These are phyloP conservation scores for Aphelenchoides besseyi DNA, from an alignment of 1,140 invertebrate species.

Conservation along the genomic window DNA sequence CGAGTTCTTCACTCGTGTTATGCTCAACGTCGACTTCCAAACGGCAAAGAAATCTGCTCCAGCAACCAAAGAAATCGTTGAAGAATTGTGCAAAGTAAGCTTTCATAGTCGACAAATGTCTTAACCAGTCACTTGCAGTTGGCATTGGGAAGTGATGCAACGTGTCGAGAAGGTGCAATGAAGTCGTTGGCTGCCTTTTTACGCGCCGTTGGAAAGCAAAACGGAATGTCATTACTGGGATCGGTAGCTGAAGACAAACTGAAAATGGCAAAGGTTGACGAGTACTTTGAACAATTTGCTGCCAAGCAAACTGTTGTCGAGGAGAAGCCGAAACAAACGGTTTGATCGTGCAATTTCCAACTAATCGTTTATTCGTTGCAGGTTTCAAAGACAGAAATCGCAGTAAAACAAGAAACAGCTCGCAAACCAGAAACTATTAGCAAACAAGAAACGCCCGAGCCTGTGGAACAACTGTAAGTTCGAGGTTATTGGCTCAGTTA, in stretches of 20 bases:
- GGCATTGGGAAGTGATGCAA: slow-evolving; percentile 49
- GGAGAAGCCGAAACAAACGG: slow-evolving; percentile 34
- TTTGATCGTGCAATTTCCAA: neutral
- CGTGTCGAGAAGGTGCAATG: slow-evolving; percentile 65
- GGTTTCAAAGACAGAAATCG: neutral
- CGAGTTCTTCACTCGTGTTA: slow-evolving; percentile 82
- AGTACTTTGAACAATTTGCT: slow-evolving; percentile 84
- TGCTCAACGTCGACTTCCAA: slow-evolving; percentile 71
- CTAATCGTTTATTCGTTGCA: neutral
- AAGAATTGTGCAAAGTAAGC: slow-evolving; percentile 27
- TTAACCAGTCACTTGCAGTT: slow-evolving; percentile 68
- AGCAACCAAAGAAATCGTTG: slow-evolving; percentile 15
- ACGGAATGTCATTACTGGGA: slow-evolving; percentile 76
- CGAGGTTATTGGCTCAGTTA: too few species aligned
- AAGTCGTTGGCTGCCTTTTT: slow-evolving; percentile 88
- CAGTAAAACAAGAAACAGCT: neutral
- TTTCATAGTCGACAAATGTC: too few species aligned
- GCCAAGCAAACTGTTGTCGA: slow-evolving; percentile 68
- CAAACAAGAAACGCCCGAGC: slow-evolving; percentile 6
- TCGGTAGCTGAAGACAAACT: slow-evolving; percentile 76
- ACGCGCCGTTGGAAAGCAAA: slow-evolving; percentile 89
- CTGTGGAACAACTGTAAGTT: neutral
- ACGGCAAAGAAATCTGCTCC: slow-evolving; percentile 23
- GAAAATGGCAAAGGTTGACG: slow-evolving; percentile 89
- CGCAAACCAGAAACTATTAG: slow-evolving; percentile 4